Conservation (phyloP, 2,888 invertebrate genomes). For the Apodemia duryi region DNA sequence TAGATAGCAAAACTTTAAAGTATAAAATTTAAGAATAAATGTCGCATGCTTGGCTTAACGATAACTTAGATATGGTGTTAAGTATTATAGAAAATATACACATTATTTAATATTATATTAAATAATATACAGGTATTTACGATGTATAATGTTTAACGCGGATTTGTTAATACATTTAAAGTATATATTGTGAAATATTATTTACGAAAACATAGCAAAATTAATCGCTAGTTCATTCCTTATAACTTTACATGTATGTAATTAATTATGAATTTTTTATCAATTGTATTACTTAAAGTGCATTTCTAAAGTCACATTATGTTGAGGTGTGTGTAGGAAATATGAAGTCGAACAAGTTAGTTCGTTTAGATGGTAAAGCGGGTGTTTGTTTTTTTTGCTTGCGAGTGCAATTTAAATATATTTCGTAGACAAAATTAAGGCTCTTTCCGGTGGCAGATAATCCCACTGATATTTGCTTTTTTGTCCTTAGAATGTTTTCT, state of each 20-base stretch:
- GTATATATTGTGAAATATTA: conserved; percentile 10
- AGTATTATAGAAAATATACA: conserved; percentile 8
- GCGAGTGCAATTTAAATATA: neutral
- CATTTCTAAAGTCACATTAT: conserved; percentile 50
- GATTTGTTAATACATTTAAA: neutral
- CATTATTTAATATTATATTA: conserved; percentile 10
- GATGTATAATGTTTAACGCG: neutral
- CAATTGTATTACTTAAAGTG: conserved; percentile 39
- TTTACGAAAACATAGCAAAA: conserved; percentile 9
- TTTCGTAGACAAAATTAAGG: neutral
- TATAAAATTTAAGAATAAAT: neutral
- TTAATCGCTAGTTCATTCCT: conserved; percentile 37
- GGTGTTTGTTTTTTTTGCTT: conserved; percentile 11
- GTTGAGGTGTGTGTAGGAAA: conserved; percentile 60
- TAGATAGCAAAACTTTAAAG: neutral
- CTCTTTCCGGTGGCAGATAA: neutral
- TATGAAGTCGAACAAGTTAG: conserved; percentile 71
- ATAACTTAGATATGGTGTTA: neutral
- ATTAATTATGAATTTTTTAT: conserved; percentile 43
- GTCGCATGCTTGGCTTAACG: neutral
- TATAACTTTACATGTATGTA: conserved; percentile 43
- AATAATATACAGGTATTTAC: conserved; percentile 13
- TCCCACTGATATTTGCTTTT: neutral
- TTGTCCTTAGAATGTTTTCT: neutral
- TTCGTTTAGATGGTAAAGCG: conserved; percentile 38